These are phyloP conservation scores for Drosophila repleta DNA, from an alignment of 1,140 invertebrate genomes.

Conservation along the genomic window DNA sequence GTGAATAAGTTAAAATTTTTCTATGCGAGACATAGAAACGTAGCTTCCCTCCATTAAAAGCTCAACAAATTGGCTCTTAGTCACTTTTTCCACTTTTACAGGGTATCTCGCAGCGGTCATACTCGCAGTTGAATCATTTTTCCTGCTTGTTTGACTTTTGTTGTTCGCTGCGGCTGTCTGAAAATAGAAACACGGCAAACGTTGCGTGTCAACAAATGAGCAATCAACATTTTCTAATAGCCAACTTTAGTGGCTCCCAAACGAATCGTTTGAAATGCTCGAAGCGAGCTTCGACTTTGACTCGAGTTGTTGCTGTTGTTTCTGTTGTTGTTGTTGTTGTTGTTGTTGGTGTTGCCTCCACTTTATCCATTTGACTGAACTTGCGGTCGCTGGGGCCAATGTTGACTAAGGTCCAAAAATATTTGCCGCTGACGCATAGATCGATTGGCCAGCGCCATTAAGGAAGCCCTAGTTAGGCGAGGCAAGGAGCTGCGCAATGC, in stretches of 20 bases:
- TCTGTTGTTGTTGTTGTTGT: no score
- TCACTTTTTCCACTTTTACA: not conserved
- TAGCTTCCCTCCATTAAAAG: no score
- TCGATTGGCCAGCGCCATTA: constrained; percentile 4
- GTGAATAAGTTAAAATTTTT: no score
- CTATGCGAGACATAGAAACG: no score
- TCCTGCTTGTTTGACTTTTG: constrained; percentile 21
- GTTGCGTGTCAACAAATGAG: constrained; percentile 77
- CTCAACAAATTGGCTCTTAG: no score
- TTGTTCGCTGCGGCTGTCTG: constrained; percentile 39
- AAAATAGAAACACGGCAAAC: constrained; percentile 45
- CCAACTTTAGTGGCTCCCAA: constrained; percentile 60
- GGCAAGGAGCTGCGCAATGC: not conserved
- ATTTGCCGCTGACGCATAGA: constrained; percentile 27
- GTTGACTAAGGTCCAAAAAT: constrained; percentile 42
- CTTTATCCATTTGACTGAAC: constrained; percentile 30
- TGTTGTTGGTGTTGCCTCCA: no score
- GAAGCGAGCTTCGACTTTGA: constrained; percentile 43
- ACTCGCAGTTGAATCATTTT: not conserved
- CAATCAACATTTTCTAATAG: constrained; percentile 66
- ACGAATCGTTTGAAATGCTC: not conserved
- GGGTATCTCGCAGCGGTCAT: not conserved
- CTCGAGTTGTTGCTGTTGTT: no score
- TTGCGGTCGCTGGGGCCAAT: constrained; percentile 19
- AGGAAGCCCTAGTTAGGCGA: constrained; percentile 9